Evolutionary conservation across 2,888 invertebrate species (phyloP).

Genomic region (Carterocephalus palaemon): DNA sequence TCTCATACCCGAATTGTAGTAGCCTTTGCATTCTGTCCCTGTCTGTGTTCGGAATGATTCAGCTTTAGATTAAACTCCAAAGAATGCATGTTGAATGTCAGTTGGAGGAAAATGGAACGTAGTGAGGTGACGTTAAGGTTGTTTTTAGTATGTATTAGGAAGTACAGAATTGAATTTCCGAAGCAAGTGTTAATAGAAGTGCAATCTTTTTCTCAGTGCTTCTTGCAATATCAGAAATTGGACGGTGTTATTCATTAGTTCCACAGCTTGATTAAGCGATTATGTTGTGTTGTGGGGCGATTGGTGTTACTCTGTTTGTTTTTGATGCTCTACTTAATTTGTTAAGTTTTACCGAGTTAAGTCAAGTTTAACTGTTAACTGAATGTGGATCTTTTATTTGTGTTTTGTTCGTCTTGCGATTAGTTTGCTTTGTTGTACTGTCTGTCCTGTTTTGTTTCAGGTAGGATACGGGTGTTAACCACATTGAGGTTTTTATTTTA

Average conservation of each 20-base stretch:
- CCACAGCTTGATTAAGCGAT: constrained; percentile 31
- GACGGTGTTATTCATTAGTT: constrained; percentile 49
- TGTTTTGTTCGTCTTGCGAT: constrained; percentile 3
- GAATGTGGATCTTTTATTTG: constrained; percentile 4
- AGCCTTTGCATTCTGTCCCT: constrained; percentile 48
- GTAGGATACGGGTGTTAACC: too few relatives aligned
- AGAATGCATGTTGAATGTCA: constrained; percentile 42
- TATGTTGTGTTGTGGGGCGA: constrained; percentile 34
- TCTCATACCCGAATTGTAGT: constrained; percentile 37
- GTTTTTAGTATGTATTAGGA: constrained; percentile 26
- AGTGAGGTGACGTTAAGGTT: constrained; percentile 28
- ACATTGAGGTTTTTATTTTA: too few relatives aligned
- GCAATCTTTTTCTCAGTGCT: constrained; percentile 55
- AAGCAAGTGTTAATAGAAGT: constrained; percentile 62
- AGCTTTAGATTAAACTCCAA: constrained; percentile 48
- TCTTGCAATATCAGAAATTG: constrained; percentile 52
- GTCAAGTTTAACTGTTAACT: constrained; percentile 17
- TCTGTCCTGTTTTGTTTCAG: too few relatives aligned
- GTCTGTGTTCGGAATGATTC: constrained; percentile 62
- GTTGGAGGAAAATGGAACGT: constrained; percentile 30
- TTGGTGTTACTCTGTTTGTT: constrained; percentile 25
- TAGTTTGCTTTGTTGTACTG: too few relatives aligned
- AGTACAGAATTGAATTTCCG: constrained; percentile 56
- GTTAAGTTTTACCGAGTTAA: constrained; percentile 23
- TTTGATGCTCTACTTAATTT: constrained; percentile 19